phyloP scores from a whole-genome alignment of 2,888 invertebrate genomes.

The Dynastes tityus region DNA sequence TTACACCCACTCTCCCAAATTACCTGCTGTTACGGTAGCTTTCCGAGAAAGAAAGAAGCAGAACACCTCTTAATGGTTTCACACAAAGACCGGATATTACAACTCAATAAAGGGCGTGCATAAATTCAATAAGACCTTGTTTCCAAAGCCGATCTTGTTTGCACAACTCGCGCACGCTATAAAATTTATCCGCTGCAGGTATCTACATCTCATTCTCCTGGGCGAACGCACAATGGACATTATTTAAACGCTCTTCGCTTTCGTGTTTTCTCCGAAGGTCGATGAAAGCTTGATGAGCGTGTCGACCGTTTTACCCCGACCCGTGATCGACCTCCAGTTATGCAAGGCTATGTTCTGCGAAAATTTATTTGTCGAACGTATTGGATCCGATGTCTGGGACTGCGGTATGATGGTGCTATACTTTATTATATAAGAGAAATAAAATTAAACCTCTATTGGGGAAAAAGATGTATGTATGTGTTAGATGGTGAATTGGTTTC shows the following conservation, averaged over 20 bases:
- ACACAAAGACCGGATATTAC: not conserved
- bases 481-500: no score
- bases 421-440: no score
- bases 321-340: not conserved
- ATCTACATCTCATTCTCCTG: not conserved
- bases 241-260: constrained; percentile 1
- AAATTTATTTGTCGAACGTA: constrained; percentile 15
- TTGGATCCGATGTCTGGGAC: not conserved
- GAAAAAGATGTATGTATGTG: no score
- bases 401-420: no score
- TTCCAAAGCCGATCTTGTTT: not conserved
- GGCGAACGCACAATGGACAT: not conserved
- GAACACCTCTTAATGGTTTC: not conserved
- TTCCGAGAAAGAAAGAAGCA: not conserved
- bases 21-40: no score
- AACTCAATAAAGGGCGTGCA: not conserved
- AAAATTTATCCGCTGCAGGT: not conserved
- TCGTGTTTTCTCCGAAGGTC: constrained; percentile 30
- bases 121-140: constrained; percentile 7
- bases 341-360: constrained; percentile 4
- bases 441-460: no score
- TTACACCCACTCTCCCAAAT: no score
- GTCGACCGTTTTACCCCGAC: not conserved
- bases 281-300: constrained; percentile 18
- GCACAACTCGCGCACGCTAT: not conserved